A percentile compares a stretch with the other conserved stretches of the same genome.
Evolutionary conservation across 2,797 vertebrate species (phyloP).

Genomic region (Halcyon chelicuti): DNA sequence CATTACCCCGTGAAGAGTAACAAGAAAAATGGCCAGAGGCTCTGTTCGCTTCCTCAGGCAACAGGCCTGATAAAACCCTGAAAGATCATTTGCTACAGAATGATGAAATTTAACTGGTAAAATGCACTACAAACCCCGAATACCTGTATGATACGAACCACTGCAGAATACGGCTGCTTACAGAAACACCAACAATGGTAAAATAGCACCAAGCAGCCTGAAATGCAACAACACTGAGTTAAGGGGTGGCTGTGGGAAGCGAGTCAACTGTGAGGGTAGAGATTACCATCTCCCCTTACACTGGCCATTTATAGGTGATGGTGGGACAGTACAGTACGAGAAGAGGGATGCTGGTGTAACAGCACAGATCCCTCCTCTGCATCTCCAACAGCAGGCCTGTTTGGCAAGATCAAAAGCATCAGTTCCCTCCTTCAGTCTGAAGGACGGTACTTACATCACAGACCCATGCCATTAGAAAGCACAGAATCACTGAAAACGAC

Average conservation of each 20-base stretch:
- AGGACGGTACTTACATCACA: neutral
- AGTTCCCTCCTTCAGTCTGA: neutral
- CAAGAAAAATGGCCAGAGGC: neutral
- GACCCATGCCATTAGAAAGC: neutral
- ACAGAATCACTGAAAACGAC: neutral
- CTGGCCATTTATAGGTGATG: neutral
- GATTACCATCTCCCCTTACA: neutral
- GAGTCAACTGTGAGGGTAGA: rapidly evolving
- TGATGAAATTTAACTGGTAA: neutral
- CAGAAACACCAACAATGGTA: neutral
- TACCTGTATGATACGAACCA: neutral
- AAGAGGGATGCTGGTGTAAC: neutral
- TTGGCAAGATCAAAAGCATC: neutral
- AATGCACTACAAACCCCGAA: neutral
- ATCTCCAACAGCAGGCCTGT: neutral
- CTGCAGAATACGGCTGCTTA: neutral
- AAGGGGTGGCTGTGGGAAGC: neutral
- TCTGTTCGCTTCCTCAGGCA: neutral
- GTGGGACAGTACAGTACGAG: neutral
- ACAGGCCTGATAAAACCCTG: neutral
- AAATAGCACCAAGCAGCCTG: slow-evolving; percentile 37
- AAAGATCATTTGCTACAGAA: neutral
- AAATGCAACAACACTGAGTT: neutral
- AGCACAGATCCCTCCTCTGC: neutral
- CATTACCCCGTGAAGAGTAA: neutral